phyloP scores from a whole-genome alignment of 2,113 vertebrate genomes.

The Empidonax traillii region DNA sequence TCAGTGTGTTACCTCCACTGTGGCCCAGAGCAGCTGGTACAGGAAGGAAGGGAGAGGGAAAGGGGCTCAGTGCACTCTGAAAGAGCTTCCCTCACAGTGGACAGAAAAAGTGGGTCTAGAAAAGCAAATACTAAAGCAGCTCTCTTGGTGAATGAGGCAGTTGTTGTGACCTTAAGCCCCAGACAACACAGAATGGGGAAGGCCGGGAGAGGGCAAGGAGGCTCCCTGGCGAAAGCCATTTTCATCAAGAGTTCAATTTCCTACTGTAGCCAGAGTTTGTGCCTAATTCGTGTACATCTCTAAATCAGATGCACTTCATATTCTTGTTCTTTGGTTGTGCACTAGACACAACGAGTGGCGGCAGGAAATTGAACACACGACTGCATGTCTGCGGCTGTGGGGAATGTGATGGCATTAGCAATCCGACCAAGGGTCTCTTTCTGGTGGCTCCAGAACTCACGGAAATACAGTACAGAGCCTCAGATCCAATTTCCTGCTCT shows the following conservation, averaged over 20 bases:
- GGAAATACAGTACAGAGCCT: background rate
- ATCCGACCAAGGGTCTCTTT: background rate
- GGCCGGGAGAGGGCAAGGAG: background rate
- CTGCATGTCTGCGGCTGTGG: background rate
- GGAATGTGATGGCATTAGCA: background rate
- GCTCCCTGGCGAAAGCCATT: background rate
- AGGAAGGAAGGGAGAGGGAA: background rate
- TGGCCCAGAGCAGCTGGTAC: background rate
- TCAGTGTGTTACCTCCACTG: fast-evolving
- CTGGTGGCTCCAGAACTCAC: background rate
- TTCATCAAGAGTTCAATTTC: slow-evolving; percentile 30
- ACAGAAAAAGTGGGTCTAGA: background rate
- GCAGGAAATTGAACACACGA: slow-evolving; percentile 63
- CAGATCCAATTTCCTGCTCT: slow-evolving; percentile 61
- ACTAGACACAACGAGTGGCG: background rate
- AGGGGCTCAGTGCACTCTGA: background rate
- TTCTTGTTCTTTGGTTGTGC: background rate
- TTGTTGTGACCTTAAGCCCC: background rate
- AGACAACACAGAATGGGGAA: background rate
- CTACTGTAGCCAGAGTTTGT: background rate
- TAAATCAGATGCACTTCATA: slow-evolving; percentile 42
- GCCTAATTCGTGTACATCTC: background rate
- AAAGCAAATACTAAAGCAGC: background rate
- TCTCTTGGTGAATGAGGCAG: background rate
- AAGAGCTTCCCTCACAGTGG: background rate